Evolutionary conservation across 2,888 invertebrate species (phyloP).

Genomic region (Drosophila mettleri): DNA sequence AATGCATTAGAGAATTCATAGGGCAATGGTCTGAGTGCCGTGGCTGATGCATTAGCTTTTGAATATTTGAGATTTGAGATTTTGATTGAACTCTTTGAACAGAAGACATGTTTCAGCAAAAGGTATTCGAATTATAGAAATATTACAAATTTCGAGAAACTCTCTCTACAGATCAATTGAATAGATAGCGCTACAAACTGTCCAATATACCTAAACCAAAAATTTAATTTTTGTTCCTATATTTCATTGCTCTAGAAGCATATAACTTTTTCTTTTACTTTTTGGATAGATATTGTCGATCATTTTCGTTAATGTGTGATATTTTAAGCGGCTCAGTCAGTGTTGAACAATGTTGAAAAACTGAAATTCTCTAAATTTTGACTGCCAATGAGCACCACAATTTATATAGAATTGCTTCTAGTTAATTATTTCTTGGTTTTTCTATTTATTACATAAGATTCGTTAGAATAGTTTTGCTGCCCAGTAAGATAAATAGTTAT

Average conservation of each 20-base stretch:
- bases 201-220: neutral
- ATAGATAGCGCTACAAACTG: conserved; percentile 7
- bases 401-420: conserved; percentile 2
- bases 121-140: neutral
- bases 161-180: neutral
- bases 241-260: conserved; percentile 1
- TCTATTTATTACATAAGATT: conserved; percentile 12
- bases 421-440: conserved; percentile 12
- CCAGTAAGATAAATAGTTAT: conserved; percentile 28
- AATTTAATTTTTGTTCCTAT: neutral
- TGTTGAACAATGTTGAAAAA: neutral
- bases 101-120: neutral
- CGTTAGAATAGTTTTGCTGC: conserved; percentile 32
- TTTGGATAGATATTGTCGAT: conserved; percentile 1
- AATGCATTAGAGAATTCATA: conserved; percentile 14
- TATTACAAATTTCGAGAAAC: neutral
- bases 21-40: conserved; percentile 3
- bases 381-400: conserved; percentile 8
- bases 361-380: conserved; percentile 3
- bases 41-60: neutral
- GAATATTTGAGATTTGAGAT: conserved; percentile 20
- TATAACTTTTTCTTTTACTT: neutral
- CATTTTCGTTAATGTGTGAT: neutral
- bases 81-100: conserved; percentile 44
- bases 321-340: conserved; percentile 1